A percentile compares a stretch with the other conserved stretches of the same genome.
These are phyloP conservation scores for Chrosomus eos DNA, from an alignment of 2,797 vertebrate genomes.

Conservation along the genomic window DNA sequence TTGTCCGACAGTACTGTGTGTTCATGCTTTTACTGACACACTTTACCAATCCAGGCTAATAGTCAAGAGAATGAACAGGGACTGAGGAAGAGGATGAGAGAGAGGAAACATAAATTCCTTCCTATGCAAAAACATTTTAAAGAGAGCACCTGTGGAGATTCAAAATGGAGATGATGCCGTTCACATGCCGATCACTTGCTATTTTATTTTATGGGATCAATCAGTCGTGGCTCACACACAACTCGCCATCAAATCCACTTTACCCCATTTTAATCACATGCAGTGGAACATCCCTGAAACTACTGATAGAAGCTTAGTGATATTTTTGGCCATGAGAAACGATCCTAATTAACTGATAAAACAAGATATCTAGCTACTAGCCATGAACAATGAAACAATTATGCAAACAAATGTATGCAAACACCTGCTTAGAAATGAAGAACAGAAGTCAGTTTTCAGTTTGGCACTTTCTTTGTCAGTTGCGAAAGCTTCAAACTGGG, in stretches of 20 bases:
- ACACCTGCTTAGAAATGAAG: constrained; percentile 27
- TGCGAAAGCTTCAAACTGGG: constrained; percentile 60
- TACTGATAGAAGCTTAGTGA: constrained; percentile 5
- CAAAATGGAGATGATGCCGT: not conserved
- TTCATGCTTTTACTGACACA: constrained; percentile 39
- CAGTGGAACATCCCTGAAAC: not conserved
- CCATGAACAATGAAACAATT: constrained; percentile 7
- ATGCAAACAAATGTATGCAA: constrained; percentile 50
- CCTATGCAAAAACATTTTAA: constrained; percentile 16
- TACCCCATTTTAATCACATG: not conserved
- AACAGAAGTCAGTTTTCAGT: constrained; percentile 31
- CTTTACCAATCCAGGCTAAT: constrained; percentile 43
- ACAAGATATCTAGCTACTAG: constrained; percentile 48
- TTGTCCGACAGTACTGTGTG: constrained; percentile 8
- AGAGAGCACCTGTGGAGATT: constrained; percentile 29
- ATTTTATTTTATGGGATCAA: not conserved
- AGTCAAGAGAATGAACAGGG: constrained; percentile 26
- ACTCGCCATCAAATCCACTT: constrained; percentile 3
- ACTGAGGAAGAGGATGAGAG: not conserved
- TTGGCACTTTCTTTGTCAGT: constrained; percentile 49
- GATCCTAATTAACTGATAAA: constrained; percentile 59
- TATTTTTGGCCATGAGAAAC: constrained; percentile 3
- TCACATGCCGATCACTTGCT: constrained; percentile 1
- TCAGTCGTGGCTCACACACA: not conserved
- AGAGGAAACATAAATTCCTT: constrained; percentile 31